Conservation (phyloP, 2,797 vertebrate species). For the Rhynchotus rufescens region DNA sequence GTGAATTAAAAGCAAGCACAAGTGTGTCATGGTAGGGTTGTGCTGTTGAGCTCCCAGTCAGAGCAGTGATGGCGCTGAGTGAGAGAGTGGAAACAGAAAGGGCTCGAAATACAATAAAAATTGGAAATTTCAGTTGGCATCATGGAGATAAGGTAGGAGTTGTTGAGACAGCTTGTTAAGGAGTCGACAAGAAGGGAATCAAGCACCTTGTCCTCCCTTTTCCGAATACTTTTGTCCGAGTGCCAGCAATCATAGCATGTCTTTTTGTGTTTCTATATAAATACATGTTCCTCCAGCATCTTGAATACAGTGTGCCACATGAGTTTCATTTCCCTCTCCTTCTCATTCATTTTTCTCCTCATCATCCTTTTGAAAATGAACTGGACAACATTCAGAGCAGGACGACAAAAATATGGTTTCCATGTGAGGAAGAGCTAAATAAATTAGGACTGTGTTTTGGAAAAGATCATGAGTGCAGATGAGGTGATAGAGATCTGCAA, state of each 20-base stretch:
- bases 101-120: background rate
- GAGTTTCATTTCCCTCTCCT: background rate
- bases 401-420: background rate
- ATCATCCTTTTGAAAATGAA: background rate
- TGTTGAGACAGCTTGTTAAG: background rate
- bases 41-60: background rate
- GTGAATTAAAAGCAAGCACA: background rate
- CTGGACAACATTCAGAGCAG: background rate
- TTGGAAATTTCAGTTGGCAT: background rate
- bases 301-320: background rate
- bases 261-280: background rate
- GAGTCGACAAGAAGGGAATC: background rate
- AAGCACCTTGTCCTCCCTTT: background rate
- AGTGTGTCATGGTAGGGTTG: background rate
- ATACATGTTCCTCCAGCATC: rapidly evolving
- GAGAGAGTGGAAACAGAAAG: background rate
- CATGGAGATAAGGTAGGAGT: background rate
- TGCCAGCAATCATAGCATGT: background rate
- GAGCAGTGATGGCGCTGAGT: background rate
- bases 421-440: background rate
- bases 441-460: constrained; percentile 25
- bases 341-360: background rate
- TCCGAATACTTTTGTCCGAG: background rate
- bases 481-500: background rate
- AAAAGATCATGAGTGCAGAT: constrained; percentile 27